Percentiles rank a stretch among this genome's conserved stretches.
Conservation (phyloP, 2,888 invertebrate species). For the Pyrochroa serraticornis region DNA sequence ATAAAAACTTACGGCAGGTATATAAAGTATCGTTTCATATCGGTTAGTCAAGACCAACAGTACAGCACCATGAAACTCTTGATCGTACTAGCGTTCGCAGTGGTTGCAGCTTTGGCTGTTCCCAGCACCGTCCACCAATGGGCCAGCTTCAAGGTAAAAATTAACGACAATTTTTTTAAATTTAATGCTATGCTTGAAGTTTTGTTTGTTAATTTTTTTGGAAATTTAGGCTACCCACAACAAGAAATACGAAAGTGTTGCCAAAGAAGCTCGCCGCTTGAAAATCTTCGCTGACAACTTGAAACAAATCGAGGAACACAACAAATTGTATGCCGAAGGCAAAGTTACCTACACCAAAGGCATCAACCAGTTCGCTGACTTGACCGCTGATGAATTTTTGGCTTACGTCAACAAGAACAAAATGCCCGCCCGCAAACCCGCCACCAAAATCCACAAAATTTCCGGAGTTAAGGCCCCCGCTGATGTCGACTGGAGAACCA, state of each 20-base stretch:
- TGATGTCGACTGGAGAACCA: slow-evolving; percentile 60
- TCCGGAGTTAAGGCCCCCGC: slow-evolving; percentile 47
- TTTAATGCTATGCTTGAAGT: too few species aligned
- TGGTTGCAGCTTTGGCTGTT: slow-evolving; percentile 15
- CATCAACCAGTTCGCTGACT: slow-evolving; percentile 80
- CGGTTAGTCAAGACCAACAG: too few species aligned
- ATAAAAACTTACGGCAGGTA: too few species aligned
- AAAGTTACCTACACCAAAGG: slow-evolving; percentile 66
- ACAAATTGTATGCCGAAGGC: slow-evolving; percentile 67
- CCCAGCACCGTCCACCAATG: slow-evolving; percentile 23
- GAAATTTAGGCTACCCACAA: slow-evolving; percentile 4
- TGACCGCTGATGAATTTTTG: slow-evolving; percentile 79
- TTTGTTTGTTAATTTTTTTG: too few species aligned
- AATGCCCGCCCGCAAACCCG: too few species aligned
- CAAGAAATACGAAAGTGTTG: slow-evolving; percentile 63
- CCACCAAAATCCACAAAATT: too few species aligned
- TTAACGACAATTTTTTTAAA: neutral
- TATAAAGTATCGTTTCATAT: too few species aligned
- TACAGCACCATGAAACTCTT: neutral
- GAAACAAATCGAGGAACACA: slow-evolving; percentile 78
- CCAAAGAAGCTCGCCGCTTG: slow-evolving; percentile 78
- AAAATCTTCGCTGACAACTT: slow-evolving; percentile 85
- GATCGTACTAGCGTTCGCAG: slow-evolving; percentile 7
- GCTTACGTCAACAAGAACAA: slow-evolving; percentile 54
- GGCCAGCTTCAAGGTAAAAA: slow-evolving; percentile 30